Conservation (phyloP, 37 sponge, comb jelly and placozoan species). For the Haliclona indistincta region DNA sequence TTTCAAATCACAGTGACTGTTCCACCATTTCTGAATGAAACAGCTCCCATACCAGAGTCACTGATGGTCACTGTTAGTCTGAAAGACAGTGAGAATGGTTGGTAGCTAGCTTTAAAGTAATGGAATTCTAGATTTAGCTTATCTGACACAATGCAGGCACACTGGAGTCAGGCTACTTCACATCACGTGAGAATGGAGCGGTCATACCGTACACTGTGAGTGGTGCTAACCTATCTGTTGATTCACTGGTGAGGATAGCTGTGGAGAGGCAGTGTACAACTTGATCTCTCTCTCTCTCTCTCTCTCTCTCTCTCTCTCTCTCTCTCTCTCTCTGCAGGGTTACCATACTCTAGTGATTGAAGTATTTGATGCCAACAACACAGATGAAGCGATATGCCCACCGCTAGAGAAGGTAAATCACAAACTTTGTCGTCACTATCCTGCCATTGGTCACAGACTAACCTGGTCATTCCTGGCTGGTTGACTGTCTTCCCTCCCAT, state of each 20-base stretch:
- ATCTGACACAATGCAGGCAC: too few species aligned
- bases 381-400: not conserved
- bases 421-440: not conserved
- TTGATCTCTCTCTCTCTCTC: constrained; percentile 11
- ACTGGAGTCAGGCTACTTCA: too few species aligned
- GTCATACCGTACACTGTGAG: too few species aligned
- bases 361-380: not conserved
- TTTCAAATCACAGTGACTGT: too few species aligned
- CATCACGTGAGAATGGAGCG: too few species aligned
- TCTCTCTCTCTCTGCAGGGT: constrained; percentile 5
- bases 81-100: too few species aligned
- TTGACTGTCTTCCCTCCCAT: constrained; percentile 46
- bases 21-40: too few species aligned
- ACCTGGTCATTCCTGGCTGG: constrained; percentile 27
- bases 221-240: too few species aligned
- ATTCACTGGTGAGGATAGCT: not conserved
- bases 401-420: not conserved
- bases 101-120: too few species aligned
- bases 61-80: too few species aligned
- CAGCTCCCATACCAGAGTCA: too few species aligned
- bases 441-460: not conserved
- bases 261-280: not conserved
- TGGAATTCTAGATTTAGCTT: too few species aligned
- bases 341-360: not conserved
- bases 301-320: constrained; percentile 10